Evolutionary conservation across 2,888 invertebrate species (phyloP).

Genomic region (Hemistola chrysoprasaria): DNA sequence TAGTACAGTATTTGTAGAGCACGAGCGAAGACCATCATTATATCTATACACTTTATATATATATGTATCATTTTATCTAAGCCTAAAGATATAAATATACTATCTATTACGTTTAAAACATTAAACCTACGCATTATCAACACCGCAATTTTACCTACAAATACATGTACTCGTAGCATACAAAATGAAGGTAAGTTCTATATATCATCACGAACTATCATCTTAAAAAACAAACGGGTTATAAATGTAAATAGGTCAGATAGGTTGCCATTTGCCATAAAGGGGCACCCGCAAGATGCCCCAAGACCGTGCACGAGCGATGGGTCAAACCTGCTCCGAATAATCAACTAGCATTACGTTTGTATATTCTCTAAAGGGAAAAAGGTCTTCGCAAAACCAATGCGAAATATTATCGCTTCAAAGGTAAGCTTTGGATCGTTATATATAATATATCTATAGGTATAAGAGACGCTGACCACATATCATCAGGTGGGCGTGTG

Average conservation of each 20-base stretch:
- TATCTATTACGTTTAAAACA: too few relatives aligned
- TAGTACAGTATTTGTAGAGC: too few relatives aligned
- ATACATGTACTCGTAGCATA: too few relatives aligned
- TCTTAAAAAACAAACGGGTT: background rate
- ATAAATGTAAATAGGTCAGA: conserved; percentile 30
- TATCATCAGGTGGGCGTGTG: conserved; percentile 44
- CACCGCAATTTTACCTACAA: too few relatives aligned
- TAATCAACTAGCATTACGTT: conserved; percentile 24
- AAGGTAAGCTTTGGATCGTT: conserved; percentile 15
- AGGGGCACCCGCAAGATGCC: conserved; percentile 29
- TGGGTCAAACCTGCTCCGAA: conserved; percentile 33
- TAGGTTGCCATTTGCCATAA: conserved; percentile 22
- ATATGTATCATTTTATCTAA: too few relatives aligned
- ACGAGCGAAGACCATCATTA: too few relatives aligned
- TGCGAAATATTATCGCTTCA: conserved; percentile 16
- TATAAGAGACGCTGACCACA: conserved; percentile 29
- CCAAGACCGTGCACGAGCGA: conserved; percentile 25
- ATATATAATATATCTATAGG: conserved; percentile 14
- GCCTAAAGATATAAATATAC: too few relatives aligned
- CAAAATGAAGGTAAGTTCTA: too few relatives aligned
- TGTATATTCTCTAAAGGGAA: conserved; percentile 18
- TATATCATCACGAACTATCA: too few relatives aligned
- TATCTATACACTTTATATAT: too few relatives aligned
- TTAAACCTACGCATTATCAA: too few relatives aligned
- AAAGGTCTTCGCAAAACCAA: conserved; percentile 15